phyloP scores from a whole-genome alignment of 2,797 vertebrate genomes.

The Fistularia tabacaria region DNA sequence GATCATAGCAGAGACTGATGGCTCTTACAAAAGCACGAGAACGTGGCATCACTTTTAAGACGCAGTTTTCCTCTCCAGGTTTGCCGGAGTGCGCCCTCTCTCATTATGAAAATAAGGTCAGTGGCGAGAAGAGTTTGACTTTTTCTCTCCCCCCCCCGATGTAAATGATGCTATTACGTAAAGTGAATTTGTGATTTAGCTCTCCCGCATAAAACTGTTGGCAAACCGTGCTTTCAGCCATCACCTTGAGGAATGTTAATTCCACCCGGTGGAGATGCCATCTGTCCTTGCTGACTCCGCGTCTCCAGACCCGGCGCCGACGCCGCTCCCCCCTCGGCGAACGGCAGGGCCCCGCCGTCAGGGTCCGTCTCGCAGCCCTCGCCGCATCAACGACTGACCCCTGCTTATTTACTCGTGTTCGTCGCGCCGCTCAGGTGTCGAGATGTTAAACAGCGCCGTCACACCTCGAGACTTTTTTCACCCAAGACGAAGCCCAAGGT shows the following conservation, averaged over 20 bases:
- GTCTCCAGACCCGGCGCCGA: neutral
- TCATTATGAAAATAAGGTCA: slow-evolving; percentile 18
- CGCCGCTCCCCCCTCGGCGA: too few species aligned
- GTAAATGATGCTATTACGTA: slow-evolving; percentile 27
- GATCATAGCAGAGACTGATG: slow-evolving; percentile 11
- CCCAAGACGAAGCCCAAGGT: slow-evolving; percentile 7
- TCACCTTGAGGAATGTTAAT: slow-evolving; percentile 14
- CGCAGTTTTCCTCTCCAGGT: neutral
- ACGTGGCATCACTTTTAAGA: slow-evolving; percentile 18
- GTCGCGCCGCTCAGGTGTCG: too few species aligned
- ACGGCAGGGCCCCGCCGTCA: too few species aligned
- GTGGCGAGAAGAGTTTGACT: slow-evolving; percentile 3
- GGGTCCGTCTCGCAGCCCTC: too few species aligned
- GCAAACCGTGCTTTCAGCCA: slow-evolving; percentile 15
- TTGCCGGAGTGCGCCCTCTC: slow-evolving; percentile 1
- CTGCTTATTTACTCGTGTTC: too few species aligned
- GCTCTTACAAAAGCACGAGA: slow-evolving; percentile 14
- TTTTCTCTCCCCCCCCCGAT: neutral
- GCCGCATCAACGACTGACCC: too few species aligned
- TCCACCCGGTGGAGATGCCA: slow-evolving; percentile 12
- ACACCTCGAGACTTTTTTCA: slow-evolving; percentile 24
- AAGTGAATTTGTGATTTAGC: slow-evolving; percentile 36
- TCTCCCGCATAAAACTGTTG: slow-evolving; percentile 22
- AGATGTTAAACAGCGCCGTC: slow-evolving; percentile 15
- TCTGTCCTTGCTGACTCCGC: slow-evolving; percentile 19